Evolutionary conservation across 2,888 invertebrate species (phyloP), one percentile per base, ranked within the genome.

Genomic region (Eristalinus sepulchralis): DNA sequence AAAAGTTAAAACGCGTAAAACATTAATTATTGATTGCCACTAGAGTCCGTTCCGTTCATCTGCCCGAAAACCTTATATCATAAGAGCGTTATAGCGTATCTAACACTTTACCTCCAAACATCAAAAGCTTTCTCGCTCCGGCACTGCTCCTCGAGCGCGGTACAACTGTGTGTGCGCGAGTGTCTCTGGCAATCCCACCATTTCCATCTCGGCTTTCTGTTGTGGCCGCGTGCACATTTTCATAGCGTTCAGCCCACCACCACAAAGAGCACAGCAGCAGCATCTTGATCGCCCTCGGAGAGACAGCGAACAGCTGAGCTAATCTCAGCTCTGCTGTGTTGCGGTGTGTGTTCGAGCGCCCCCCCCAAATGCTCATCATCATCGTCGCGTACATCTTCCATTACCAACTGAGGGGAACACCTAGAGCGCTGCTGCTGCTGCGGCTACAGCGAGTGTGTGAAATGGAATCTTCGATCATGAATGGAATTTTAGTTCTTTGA

Each of bases 401-500:
- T 73, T 70, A 47, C 71, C 67, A 68, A 31, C 47, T n/a, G 20
- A 57, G 20, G 63, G 24, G 24, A 57, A 57, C 57, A 24, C 24
- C 24, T 24, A 57, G 47, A 17, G 47, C 47, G 47, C 47, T n/a
- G 39, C 39, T 47, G 47, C 47, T 62, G 33, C 62, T 57, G 73
- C 60, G 64, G 55, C 62, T 22, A n/a, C 71, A 27, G 59, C 36
- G 17, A 17, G 36, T 78, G 83, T 79, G 75, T 67, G 73, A 81
- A 86, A 86, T 86, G 82, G 82, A 86, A 86, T 86, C 86, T 86
- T 78, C 73, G 83, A 75, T 79, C 86, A 86, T 90, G 90, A 90
- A 90, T 89, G 84, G 82, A 90, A 89, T 88, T 90, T 91, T 91
- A 91, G 91, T 91, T 91, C 89, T 91, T 89, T 89, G 78, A 88